A percentile compares a stretch with the other conserved stretches of the same genome.
These are phyloP conservation scores for Adelges cooleyi DNA, from an alignment of 1,140 invertebrate species.

Conservation along the genomic window DNA sequence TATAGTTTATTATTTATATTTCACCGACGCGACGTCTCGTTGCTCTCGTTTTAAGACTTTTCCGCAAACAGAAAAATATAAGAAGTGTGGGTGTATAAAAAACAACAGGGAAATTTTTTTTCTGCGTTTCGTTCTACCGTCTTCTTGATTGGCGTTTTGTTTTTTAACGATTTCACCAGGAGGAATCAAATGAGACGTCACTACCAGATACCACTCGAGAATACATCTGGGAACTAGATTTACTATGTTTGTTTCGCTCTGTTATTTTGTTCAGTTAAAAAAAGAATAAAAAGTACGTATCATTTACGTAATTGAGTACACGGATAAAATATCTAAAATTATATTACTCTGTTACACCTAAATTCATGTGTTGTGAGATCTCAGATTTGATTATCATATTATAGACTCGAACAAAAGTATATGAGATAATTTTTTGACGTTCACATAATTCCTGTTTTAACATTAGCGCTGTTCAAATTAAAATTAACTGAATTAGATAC, in stretches of 20 bases:
- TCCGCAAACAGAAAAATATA: not conserved
- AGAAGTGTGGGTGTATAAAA: not conserved
- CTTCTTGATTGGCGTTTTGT: not conserved
- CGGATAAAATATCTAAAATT: no score
- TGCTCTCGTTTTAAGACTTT: not conserved
- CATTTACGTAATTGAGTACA: no score
- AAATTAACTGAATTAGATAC: no score
- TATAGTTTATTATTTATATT: not conserved
- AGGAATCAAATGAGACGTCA: constrained; percentile 22
- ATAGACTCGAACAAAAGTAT: no score
- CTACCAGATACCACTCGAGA: not conserved
- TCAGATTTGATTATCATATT: no score
- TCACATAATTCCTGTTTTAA: no score
- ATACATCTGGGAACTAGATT: constrained; percentile 1
- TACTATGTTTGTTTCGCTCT: constrained; percentile 8
- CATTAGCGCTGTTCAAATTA: no score
- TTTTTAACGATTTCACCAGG: constrained; percentile 10
- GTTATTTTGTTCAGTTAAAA: constrained; percentile 4
- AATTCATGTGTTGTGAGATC: no score
- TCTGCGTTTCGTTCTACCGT: not conserved
- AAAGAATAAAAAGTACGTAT: no score
- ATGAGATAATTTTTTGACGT: no score
- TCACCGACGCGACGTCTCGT: not conserved
- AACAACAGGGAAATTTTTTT: not conserved
- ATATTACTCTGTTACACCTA: no score